These are phyloP conservation scores for Chrysogorgia sp. DNA, from an alignment of 92 coral and sea anemone genomes.

Conservation along the genomic window DNA sequence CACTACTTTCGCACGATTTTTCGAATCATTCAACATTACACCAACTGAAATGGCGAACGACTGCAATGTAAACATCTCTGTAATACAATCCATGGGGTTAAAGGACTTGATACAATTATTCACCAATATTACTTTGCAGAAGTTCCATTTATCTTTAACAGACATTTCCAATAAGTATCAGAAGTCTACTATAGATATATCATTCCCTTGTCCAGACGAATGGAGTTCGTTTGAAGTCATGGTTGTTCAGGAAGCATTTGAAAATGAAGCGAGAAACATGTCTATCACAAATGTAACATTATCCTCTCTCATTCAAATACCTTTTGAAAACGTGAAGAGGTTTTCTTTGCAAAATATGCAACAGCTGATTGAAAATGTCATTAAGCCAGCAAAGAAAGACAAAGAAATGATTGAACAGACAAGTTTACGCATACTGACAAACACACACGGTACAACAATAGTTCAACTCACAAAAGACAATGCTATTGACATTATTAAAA, in stretches of 20 bases:
- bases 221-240: constrained; percentile 6
- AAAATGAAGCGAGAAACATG: constrained; percentile 13
- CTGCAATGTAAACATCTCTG: neutral
- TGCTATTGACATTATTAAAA: neutral
- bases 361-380: neutral
- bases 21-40: neutral
- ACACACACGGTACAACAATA: neutral
- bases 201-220: constrained; percentile 9
- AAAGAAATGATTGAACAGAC: constrained; percentile 16
- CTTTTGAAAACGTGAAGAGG: neutral
- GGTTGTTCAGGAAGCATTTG: constrained; percentile 25
- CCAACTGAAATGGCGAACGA: constrained; percentile 3
- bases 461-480: neutral
- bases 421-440: neutral
- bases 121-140: neutral
- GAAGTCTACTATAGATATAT: neutral
- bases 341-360: constrained; percentile 6
- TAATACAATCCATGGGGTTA: neutral
- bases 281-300: constrained; percentile 19
- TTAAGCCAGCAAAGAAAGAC: neutral
- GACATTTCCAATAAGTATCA: constrained; percentile 5
- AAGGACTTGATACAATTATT: neutral
- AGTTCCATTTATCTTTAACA: neutral
- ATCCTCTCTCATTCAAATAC: constrained; percentile 7
- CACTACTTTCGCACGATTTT: neutral